Conservation (phyloP, 2,888 invertebrate genomes). For the Quadroppia sp. region DNA sequence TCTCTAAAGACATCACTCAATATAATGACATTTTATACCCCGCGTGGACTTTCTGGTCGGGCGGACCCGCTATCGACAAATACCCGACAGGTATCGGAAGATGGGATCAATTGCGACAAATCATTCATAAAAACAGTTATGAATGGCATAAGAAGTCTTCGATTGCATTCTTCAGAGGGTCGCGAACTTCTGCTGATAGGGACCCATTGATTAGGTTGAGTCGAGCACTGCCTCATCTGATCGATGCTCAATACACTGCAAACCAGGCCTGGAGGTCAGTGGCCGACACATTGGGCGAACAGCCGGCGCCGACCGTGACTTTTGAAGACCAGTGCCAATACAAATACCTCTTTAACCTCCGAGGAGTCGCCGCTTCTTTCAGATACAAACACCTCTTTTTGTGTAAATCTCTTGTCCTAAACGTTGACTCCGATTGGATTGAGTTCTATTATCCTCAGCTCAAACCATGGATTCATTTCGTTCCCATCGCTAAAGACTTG, state of each 20-base stretch:
- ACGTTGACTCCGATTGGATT: constrained; percentile 87
- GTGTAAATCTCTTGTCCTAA: constrained; percentile 86
- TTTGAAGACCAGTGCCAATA: constrained; percentile 80
- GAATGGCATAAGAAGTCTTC: constrained; percentile 71
- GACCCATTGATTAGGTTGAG: constrained; percentile 77
- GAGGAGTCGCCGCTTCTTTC: constrained; percentile 95
- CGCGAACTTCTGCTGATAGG: constrained; percentile 83
- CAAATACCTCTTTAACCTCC: constrained; percentile 86
- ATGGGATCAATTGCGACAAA: constrained; percentile 78
- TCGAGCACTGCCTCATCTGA: constrained; percentile 61
- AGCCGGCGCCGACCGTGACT: constrained; percentile 78
- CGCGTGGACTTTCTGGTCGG: constrained; percentile 97
- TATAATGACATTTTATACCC: constrained; percentile 86
- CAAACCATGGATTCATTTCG: constrained; percentile 92
- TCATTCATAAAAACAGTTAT: constrained; percentile 58
- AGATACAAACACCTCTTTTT: constrained; percentile 91
- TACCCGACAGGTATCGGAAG: constrained; percentile 90
- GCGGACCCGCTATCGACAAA: constrained; percentile 89
- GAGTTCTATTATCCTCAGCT: constrained; percentile 90
- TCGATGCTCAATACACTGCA: constrained; percentile 91
- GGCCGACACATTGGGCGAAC: constrained; percentile 77
- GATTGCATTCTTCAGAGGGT: constrained; percentile 79
- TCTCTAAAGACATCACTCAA: constrained; percentile 80
- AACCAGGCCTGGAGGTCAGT: constrained; percentile 96
- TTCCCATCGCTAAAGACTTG: constrained; percentile 71